These are phyloP conservation scores for Sebastes goodei DNA, from an alignment of 2,797 vertebrate species.

Conservation along the genomic window DNA sequence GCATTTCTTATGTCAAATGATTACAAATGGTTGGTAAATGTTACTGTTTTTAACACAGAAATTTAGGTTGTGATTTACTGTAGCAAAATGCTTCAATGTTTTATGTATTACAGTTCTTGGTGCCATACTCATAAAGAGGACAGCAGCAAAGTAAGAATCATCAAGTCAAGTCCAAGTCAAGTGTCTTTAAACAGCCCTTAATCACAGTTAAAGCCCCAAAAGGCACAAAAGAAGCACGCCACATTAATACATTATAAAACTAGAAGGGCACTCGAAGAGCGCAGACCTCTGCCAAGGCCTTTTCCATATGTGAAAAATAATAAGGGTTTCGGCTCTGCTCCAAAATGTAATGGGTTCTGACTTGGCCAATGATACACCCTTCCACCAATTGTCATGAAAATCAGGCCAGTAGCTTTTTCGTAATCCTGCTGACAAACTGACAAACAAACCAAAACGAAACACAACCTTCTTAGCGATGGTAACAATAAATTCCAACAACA, in stretches of 20 bases:
- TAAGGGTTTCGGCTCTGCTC: fast-evolving
- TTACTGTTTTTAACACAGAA: neutral
- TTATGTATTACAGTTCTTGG: neutral
- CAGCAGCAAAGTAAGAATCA: neutral
- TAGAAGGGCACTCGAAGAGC: no score
- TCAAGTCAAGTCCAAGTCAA: neutral
- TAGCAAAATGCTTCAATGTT: neutral
- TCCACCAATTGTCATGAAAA: no score
- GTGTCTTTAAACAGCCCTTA: neutral
- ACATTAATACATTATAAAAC: neutral
- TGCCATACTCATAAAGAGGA: neutral
- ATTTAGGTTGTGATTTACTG: neutral
- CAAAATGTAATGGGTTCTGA: no score
- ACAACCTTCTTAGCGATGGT: no score
- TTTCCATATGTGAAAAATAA: no score
- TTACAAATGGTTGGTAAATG: neutral
- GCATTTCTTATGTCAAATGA: neutral
- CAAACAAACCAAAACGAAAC: no score
- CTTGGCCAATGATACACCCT: no score
- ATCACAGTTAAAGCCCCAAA: neutral
- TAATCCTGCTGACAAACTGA: no score
- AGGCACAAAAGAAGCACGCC: neutral
- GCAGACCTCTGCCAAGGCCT: no score
- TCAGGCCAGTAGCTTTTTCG: no score
- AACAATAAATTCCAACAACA: no score